Conservation (phyloP, 2,113 vertebrate genomes). For the Sceloporus undulatus region DNA sequence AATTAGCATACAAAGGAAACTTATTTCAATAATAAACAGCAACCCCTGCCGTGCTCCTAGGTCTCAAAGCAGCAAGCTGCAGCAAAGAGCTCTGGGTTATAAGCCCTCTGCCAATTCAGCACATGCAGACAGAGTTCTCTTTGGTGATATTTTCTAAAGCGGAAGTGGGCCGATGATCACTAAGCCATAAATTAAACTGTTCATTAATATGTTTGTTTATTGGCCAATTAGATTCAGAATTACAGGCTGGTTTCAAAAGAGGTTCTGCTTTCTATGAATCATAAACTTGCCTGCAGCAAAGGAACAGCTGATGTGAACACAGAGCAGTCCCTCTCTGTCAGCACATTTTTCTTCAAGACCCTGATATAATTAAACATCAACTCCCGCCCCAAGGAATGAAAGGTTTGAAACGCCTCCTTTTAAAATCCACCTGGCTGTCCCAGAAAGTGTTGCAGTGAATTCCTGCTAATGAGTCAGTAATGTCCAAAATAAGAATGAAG, state of each 20-base stretch:
- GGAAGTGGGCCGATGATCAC: conserved; percentile 29
- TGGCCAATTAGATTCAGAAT: conserved; percentile 62
- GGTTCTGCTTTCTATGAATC: conserved; percentile 51
- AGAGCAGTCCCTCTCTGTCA: conserved; percentile 11
- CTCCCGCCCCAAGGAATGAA: conserved; percentile 40
- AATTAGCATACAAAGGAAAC: conserved; percentile 37
- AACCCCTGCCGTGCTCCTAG: conserved; percentile 24
- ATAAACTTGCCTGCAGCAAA: conserved; percentile 48
- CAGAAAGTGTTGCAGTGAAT: neutral
- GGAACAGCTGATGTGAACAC: conserved; percentile 21
- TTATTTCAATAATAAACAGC: conserved; percentile 37
- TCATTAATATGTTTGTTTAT: conserved; percentile 66
- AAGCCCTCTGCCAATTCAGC: conserved; percentile 10
- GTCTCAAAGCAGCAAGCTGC: conserved; percentile 29
- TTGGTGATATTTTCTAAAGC: conserved; percentile 27
- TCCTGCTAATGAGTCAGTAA: neutral
- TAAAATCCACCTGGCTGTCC: neutral
- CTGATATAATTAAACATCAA: conserved; percentile 31
- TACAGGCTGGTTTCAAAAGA: conserved; percentile 47
- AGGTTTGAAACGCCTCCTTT: neutral
- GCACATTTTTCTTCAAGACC: neutral
- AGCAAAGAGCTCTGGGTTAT: neutral
- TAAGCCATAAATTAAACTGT: conserved; percentile 57
- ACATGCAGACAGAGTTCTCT: conserved; percentile 9
- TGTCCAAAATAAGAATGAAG: neutral